Conservation (phyloP, 2,888 invertebrate species). For the Apodemia zela region DNA sequence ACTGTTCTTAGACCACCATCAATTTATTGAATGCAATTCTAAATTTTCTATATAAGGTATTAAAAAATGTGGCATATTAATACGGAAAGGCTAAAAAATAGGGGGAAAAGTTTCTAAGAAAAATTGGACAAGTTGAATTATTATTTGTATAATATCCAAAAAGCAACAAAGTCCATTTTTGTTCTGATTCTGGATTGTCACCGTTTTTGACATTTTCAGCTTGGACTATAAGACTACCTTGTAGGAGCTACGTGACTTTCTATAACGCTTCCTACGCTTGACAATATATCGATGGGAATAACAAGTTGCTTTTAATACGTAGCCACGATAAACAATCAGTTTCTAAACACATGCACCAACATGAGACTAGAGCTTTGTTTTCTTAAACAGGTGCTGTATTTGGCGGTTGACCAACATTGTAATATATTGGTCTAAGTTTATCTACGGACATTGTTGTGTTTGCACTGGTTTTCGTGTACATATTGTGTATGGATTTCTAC, state of each 20-base stretch:
- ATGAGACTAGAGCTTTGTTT: slow-evolving; percentile 9
- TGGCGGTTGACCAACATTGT: slow-evolving; percentile 27
- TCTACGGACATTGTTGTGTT: slow-evolving; percentile 16
- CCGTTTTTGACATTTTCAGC: no score
- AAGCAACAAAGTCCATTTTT: no score
- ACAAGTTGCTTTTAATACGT: neutral
- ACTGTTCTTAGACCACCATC: no score
- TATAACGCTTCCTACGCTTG: neutral
- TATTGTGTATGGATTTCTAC: neutral
- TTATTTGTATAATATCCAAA: no score
- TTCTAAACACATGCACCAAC: slow-evolving; percentile 12
- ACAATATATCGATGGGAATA: slow-evolving; percentile 7
- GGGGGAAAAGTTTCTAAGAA: no score
- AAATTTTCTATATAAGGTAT: no score
- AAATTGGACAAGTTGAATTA: no score
- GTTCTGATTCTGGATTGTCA: no score
- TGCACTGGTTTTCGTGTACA: slow-evolving; percentile 17
- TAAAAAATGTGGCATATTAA: no score
- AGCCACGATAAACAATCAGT: slow-evolving; percentile 5
- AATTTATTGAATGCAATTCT: no score
- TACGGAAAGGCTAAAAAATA: no score
- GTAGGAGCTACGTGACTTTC: neutral
- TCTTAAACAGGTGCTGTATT: slow-evolving; percentile 30
- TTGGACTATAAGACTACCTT: neutral
- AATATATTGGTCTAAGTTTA: slow-evolving; percentile 16